Base-by-base conservation (phyloP, 2,113 vertebrate species). In the Oreochromis niloticus region DNA sequence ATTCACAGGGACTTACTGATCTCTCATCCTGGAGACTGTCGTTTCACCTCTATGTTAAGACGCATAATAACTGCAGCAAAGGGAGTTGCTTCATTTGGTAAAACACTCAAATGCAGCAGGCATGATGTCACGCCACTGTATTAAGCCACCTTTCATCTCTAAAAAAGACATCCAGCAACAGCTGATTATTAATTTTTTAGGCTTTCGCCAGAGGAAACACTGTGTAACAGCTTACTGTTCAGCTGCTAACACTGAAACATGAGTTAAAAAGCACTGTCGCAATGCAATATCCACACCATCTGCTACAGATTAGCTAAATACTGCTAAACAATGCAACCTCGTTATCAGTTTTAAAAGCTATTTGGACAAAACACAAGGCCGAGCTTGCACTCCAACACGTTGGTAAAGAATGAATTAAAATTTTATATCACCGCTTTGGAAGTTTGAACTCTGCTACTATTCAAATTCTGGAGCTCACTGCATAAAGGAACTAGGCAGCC, bases 1-100 rank as follows among this genome's bases (percentile, higher is more conserved):
- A 89, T 93, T 89, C 84, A 90, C 57, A 24, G 46, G 41, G 78
- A 93, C 85, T 79, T 39, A 14, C 81, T 87, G 63, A 85, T 87
- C 87, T 81, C 79, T 85, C 85, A 82, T 81, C 81, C 39, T 24
- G 39, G 46, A 59, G 57, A 90, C 86, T 27, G 27, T 27, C 50
- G 61, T 78, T 89, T 55, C 48, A 61, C 56, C 89, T 80, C 84
- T 39, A 19, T 86, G 75, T 13, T 54, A 32, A 86, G 55, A 82
- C n/a, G 3, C 2, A 3, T 9, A 19, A 52, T 57, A 81, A 56
- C n/a, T 12, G 57, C 43, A 9, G 39, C 54, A 22, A 16, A 54
- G 48, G 8, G 75, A 57, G 80, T 57, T 71, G 34, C 61, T 41
- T 86, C 30, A 71, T 73, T 82, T 16, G 6, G 24, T 17, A 82